A percentile compares a stretch with the other conserved stretches of the same genome.
Conservation (phyloP, 2,888 invertebrate genomes). For the Luperina nickerlii region DNA sequence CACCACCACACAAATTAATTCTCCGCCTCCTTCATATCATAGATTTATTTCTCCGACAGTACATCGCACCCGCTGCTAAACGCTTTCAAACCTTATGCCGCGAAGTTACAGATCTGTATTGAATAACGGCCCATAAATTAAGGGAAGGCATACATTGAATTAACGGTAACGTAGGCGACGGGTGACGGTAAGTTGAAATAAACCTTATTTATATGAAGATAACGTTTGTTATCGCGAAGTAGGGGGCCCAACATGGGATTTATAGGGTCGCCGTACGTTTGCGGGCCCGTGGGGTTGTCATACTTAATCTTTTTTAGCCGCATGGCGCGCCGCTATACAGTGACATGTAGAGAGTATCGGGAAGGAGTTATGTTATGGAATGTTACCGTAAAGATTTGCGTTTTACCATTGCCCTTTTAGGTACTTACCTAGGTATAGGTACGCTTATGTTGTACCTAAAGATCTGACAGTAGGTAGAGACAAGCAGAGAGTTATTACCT, state of each 20-base stretch:
- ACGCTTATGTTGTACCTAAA: constrained; percentile 26
- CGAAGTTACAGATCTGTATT: constrained; percentile 85
- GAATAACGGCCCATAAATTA: constrained; percentile 86
- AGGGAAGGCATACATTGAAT: constrained; percentile 88
- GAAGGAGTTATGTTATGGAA: constrained; percentile 81
- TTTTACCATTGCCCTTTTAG: constrained; percentile 55
- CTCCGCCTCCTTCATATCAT: constrained; percentile 90
- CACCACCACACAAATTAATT: constrained; percentile 85
- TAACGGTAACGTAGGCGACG: constrained; percentile 82
- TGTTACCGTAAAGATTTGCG: constrained; percentile 71
- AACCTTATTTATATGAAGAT: constrained; percentile 73
- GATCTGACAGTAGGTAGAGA: constrained; percentile 10
- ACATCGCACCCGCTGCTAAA: constrained; percentile 81
- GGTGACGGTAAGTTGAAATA: constrained; percentile 71
- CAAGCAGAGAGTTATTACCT: constrained; percentile 11
- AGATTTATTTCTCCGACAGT: constrained; percentile 88
- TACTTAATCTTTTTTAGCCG: constrained; percentile 88
- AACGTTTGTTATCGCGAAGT: constrained; percentile 75
- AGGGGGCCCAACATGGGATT: constrained; percentile 77
- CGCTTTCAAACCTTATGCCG: constrained; percentile 88
- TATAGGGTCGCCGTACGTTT: constrained; percentile 83
- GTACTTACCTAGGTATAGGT: constrained; percentile 35
- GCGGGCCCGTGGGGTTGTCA: constrained; percentile 85
- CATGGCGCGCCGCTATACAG: constrained; percentile 83
- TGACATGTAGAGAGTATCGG: constrained; percentile 83